Evolutionary conservation across 2,113 vertebrate species (phyloP).

Genomic region (Grammomys surdaster): DNA sequence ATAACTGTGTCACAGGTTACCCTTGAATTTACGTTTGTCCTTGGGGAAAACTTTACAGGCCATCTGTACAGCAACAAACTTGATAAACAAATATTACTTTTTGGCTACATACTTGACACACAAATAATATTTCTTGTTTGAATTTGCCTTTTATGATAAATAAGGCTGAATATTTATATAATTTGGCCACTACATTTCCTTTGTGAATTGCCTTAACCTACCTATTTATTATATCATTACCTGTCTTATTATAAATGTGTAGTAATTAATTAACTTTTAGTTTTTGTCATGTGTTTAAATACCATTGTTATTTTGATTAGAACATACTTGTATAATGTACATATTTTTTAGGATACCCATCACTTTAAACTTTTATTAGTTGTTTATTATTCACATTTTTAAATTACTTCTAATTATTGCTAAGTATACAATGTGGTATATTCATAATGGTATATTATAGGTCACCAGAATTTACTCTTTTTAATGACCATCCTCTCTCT

Average conservation of each 20-base stretch:
- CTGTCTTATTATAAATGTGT: not conserved
- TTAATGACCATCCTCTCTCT: not conserved
- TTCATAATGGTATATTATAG: not conserved
- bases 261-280: not conserved
- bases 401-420: not conserved
- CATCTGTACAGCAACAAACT: not conserved
- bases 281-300: not conserved
- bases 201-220: slow-evolving; percentile 16
- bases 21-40: not conserved
- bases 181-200: not conserved
- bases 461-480: not conserved
- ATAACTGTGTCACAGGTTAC: not conserved
- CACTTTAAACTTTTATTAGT: not conserved
- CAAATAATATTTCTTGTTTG: slow-evolving; percentile 13
- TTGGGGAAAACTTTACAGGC: not conserved
- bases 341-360: not conserved
- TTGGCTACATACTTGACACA: not conserved
- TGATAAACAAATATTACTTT: not conserved
- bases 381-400: not conserved
- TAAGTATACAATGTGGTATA: not conserved
- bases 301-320: not conserved
- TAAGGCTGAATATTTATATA: not conserved
- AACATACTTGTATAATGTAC: not conserved
- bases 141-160: slow-evolving; percentile 37
- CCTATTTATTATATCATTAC: not conserved